Conservation (phyloP, 1,140 invertebrate species). For the Zaprionus nigranus region DNA sequence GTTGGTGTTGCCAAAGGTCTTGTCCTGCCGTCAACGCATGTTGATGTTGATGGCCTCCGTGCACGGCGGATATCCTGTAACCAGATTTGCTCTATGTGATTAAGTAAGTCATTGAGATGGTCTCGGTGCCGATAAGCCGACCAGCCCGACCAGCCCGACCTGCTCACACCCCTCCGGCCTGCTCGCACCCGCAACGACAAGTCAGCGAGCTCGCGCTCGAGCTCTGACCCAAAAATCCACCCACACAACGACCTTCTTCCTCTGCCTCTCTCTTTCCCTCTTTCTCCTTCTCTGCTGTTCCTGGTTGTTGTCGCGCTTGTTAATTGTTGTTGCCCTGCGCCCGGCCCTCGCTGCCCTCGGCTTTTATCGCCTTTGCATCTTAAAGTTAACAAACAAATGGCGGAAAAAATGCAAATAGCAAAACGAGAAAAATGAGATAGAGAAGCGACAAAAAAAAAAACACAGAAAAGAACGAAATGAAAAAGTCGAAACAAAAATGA, state of each 20-base stretch:
- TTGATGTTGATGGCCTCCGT: constrained; percentile 58
- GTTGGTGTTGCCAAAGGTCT: constrained; percentile 44
- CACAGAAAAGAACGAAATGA: constrained; percentile 4
- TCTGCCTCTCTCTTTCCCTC: not conserved
- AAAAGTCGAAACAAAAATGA: constrained; percentile 24
- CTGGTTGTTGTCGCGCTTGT: constrained; percentile 46
- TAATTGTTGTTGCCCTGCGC: constrained; percentile 59
- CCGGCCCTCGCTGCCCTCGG: constrained; percentile 37
- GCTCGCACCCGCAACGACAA: not conserved
- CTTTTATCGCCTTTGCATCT: constrained; percentile 71
- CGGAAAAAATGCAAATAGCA: constrained; percentile 30
- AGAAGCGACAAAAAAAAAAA: constrained; percentile 8
- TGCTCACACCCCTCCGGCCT: not conserved
- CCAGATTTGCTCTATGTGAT: constrained; percentile 81
- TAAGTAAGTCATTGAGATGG: constrained; percentile 81
- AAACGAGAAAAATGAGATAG: constrained; percentile 10
- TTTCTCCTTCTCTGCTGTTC: not conserved
- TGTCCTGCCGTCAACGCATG: constrained; percentile 49
- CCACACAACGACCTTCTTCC: constrained; percentile 17
- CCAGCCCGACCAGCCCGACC: constrained; percentile 39
- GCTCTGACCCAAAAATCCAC: constrained; percentile 31
- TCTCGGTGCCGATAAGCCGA: constrained; percentile 71
- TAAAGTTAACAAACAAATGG: constrained; percentile 72
- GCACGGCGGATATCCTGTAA: constrained; percentile 76
- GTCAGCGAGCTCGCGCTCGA: not conserved